Conservation (phyloP, 2,113 vertebrate species). For the Morphnarchus princeps region DNA sequence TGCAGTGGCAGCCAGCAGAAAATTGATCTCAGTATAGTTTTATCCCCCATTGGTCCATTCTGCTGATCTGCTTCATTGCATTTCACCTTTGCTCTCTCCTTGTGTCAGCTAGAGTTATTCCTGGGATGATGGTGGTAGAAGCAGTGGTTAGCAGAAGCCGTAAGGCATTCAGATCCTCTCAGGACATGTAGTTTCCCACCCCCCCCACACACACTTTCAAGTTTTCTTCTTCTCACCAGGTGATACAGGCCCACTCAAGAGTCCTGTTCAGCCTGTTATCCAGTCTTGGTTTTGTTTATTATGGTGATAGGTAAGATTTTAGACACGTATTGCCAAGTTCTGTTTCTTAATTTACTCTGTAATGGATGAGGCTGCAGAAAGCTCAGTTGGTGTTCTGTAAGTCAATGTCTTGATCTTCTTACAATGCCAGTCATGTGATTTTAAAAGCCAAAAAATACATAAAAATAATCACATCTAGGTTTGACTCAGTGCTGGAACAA, state of each 20-base stretch:
- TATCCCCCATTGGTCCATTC: background rate
- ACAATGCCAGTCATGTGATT: background rate
- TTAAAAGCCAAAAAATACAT: background rate
- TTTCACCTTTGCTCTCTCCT: background rate
- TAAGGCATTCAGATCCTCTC: background rate
- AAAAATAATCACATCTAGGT: background rate
- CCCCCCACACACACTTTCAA: background rate
- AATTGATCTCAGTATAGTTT: background rate
- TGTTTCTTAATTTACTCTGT: background rate
- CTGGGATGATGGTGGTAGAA: background rate
- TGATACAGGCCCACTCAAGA: background rate
- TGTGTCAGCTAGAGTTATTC: background rate
- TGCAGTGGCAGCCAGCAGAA: background rate
- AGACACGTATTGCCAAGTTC: accelerated
- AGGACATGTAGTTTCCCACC: too few relatives aligned
- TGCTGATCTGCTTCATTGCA: accelerated
- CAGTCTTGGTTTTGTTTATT: background rate
- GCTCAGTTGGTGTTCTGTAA: background rate
- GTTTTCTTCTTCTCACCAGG: background rate
- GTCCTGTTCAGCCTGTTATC: background rate
- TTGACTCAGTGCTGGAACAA: background rate
- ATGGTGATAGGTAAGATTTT: background rate
- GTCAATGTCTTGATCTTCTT: background rate
- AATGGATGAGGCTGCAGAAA: background rate
- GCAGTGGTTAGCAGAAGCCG: background rate